Evolutionary conservation across 2,797 vertebrate genomes (phyloP), one percentile per base, ranked within the genome.

Genomic region (Lepidocolaptes lacrymiger): DNA sequence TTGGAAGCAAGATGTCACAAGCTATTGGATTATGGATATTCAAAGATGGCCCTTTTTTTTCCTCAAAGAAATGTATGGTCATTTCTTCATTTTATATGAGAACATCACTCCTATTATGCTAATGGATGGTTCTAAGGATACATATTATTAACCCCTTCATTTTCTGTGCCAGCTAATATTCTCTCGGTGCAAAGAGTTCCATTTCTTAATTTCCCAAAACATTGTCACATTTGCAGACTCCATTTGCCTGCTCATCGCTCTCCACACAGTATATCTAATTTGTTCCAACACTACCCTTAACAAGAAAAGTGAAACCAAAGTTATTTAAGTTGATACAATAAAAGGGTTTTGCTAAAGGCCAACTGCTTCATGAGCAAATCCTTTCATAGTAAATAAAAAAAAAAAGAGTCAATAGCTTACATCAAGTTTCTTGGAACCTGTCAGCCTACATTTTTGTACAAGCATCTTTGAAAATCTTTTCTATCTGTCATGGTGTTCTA

Each of bases 391-490:
- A 74, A 88, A 30, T n/a, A 11, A 32, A 82, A 69, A 71, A 71
- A 9, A 82, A 73, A 66, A 71, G 56, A 27, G 13, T 19, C 28
- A 66, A 59, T 28, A 56, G 7, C 8, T 81, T 85, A 81, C 51
- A 59, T 75, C 58, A 78, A 41, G 13, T 28, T 72, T 59, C 79
- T 62, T 75, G 37, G 58, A 91, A 83, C 36, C 34, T 26, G 6
- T 44, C 64, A 76, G 48, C 51, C 39, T 81, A 26, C 6, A 30
- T 78, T 96, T 93, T 78, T 76, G 28, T 81, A 30, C 30, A 46
- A 75, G n/a, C 19, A 32, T 62, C 62, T 94, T 89, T 84, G 72
- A 88, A 94, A 89, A 77, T 83, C 41, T 90, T 75, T n/a, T 93
- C 15, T 27, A 73, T 74, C 72, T 72, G 51, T 66, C 79, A 69